Conservation (phyloP, 2,888 invertebrate species). For the Idaea straminata region DNA sequence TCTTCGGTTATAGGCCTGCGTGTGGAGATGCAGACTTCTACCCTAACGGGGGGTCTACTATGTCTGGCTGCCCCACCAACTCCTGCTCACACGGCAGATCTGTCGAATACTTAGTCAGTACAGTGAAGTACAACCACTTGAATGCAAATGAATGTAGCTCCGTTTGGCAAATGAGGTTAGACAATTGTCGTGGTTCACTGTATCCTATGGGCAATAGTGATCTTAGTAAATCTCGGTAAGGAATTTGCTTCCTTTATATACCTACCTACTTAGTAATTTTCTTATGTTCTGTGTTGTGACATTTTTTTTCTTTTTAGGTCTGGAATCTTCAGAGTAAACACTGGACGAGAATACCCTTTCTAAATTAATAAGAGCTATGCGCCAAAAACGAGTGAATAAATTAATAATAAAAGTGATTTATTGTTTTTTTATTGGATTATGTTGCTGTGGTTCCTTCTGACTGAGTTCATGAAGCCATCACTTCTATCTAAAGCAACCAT, state of each 20-base stretch:
- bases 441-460: too few relatives aligned
- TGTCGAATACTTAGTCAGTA: slow-evolving; percentile 53
- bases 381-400: too few relatives aligned
- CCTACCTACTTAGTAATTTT: too few relatives aligned
- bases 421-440: too few relatives aligned
- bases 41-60: slow-evolving; percentile 53
- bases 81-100: slow-evolving; percentile 56
- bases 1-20: slow-evolving; percentile 46
- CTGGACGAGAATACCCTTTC: slow-evolving; percentile 39
- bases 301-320: slow-evolving; percentile 37
- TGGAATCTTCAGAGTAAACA: slow-evolving; percentile 57
- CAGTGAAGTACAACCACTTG: slow-evolving; percentile 49
- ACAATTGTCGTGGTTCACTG: slow-evolving; percentile 42
- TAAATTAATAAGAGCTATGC: slow-evolving; percentile 13
- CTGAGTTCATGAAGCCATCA: too few relatives aligned
- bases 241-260: neutral
- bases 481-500: too few relatives aligned
- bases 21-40: slow-evolving; percentile 62
- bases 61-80: slow-evolving; percentile 57
- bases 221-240: slow-evolving; percentile 47
- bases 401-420: too few relatives aligned
- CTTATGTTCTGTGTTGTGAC: neutral
- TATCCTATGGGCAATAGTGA: slow-evolving; percentile 54
- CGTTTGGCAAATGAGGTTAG: slow-evolving; percentile 36
- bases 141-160: slow-evolving; percentile 45